phyloP scores from a whole-genome alignment of 1,140 invertebrate genomes.

The Globodera ellingtonae region DNA sequence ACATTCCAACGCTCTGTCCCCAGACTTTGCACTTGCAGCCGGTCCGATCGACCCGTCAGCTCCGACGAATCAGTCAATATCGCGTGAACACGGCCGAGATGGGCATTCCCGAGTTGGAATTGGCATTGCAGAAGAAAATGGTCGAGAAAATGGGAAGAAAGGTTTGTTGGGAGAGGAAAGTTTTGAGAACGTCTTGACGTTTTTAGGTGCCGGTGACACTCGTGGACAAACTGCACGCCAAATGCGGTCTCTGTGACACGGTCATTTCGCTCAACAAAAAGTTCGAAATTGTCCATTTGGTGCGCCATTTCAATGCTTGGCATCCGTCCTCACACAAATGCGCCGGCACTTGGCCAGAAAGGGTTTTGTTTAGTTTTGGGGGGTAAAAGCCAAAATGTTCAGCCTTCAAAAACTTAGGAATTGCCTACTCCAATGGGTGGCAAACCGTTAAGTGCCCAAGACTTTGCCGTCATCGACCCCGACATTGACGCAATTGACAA shows the following conservation, averaged over 20 bases:
- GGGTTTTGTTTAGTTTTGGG: neutral
- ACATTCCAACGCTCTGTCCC: neutral
- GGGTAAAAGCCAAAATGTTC: neutral
- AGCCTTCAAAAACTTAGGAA: constrained; percentile 10
- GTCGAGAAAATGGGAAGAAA: constrained; percentile 64
- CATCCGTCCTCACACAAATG: constrained; percentile 63
- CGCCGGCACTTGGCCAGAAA: constrained; percentile 54
- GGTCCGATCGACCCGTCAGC: constrained; percentile 41
- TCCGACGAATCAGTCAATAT: constrained; percentile 55
- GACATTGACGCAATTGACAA: constrained; percentile 53
- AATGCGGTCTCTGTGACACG: constrained; percentile 60
- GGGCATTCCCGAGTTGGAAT: constrained; percentile 54
- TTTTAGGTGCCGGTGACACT: constrained; percentile 59
- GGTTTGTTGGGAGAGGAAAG: constrained; percentile 35
- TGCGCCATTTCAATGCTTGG: constrained; percentile 62
- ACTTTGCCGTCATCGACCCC: constrained; percentile 63
- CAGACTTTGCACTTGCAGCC: constrained; percentile 36
- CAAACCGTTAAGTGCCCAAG: constrained; percentile 48
- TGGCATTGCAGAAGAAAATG: constrained; percentile 60
- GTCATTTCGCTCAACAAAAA: constrained; percentile 64
- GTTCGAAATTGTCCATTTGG: constrained; percentile 63
- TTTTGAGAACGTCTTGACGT: neutral
- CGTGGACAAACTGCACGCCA: constrained; percentile 63
- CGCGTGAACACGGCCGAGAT: constrained; percentile 62
- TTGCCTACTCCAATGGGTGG: constrained; percentile 22